Percentiles rank a stretch among this genome's conserved stretches.
These are phyloP conservation scores for Drosophila parthenogenetica DNA, from an alignment of 2,888 invertebrate genomes.

Conservation along the genomic window DNA sequence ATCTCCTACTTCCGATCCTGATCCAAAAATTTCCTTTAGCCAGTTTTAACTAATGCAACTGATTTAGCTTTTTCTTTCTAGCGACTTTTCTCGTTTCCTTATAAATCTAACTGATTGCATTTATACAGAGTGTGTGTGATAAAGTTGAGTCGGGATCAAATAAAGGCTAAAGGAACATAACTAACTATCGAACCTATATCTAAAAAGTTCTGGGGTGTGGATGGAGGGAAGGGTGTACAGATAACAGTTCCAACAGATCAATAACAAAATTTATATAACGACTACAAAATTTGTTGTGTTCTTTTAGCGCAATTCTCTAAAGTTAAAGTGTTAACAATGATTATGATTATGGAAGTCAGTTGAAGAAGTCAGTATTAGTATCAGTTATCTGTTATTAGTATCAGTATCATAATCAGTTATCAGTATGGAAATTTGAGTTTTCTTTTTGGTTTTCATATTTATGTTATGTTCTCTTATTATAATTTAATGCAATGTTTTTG, in stretches of 20 bases:
- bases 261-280: slow-evolving; percentile 21
- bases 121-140: slow-evolving; percentile 75
- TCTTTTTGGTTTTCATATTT: slow-evolving; percentile 31
- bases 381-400: background rate
- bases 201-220: background rate
- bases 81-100: slow-evolving; percentile 51
- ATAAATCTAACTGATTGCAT: slow-evolving; percentile 78
- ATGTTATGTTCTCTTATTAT: slow-evolving; percentile 55
- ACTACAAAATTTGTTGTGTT: slow-evolving; percentile 43
- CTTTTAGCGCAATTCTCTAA: slow-evolving; percentile 75
- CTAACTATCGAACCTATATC: slow-evolving; percentile 22
- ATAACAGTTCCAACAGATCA: slow-evolving; percentile 3
- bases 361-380: slow-evolving; percentile 67
- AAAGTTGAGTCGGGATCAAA: slow-evolving; percentile 39
- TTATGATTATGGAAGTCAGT: slow-evolving; percentile 80
- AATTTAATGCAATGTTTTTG: slow-evolving; percentile 65
- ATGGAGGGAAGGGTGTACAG: background rate
- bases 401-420: slow-evolving; percentile 31
- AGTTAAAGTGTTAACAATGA: slow-evolving; percentile 79
- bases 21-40: slow-evolving; percentile 5
- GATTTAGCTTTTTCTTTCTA: slow-evolving; percentile 34
- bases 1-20: background rate
- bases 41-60: slow-evolving; percentile 54
- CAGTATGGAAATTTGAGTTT: slow-evolving; percentile 63
- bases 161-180: slow-evolving; percentile 15